phyloP scores from a whole-genome alignment of 1,140 invertebrate genomes.

The Lordiphosa stackelbergi region DNA sequence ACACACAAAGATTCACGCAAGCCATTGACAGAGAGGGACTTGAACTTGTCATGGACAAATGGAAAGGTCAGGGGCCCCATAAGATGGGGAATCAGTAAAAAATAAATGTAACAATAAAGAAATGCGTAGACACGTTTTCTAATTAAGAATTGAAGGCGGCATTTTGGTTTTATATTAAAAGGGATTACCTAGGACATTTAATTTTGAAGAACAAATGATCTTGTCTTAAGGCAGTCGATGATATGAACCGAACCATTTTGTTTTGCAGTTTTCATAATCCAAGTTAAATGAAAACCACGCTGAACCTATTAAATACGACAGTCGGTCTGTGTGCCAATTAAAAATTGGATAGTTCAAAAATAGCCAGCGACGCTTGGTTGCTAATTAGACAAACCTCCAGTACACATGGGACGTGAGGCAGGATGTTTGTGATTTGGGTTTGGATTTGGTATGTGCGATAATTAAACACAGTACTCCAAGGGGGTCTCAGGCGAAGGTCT shows the following conservation, averaged over 20 bases:
- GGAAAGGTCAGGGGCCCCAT: conserved; percentile 31
- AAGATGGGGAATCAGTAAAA: neutral
- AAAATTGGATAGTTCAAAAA: conserved; percentile 23
- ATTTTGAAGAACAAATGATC: neutral
- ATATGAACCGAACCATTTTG: neutral
- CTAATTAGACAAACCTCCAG: conserved; percentile 49
- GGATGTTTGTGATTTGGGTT: conserved; percentile 64
- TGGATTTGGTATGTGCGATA: conserved; percentile 50
- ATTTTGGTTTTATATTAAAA: too few relatives aligned
- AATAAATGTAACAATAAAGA: neutral
- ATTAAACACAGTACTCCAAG: conserved; percentile 52
- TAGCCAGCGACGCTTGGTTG: conserved; percentile 4
- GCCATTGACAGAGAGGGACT: conserved; percentile 31
- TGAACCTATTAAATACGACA: conserved; percentile 5
- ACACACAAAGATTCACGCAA: conserved; percentile 6
- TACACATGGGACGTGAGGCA: conserved; percentile 35
- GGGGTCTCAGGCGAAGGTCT: conserved; percentile 27
- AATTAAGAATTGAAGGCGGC: too few relatives aligned
- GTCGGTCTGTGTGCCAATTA: conserved; percentile 5
- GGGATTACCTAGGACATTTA: too few relatives aligned
- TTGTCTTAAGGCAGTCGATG: too few relatives aligned
- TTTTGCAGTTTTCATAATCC: neutral
- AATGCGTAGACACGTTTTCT: too few relatives aligned
- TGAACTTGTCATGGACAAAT: conserved; percentile 35
- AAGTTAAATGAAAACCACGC: neutral